These are phyloP conservation scores for Plutella xylostella DNA, from an alignment of 2,888 invertebrate species.

Conservation along the genomic window DNA sequence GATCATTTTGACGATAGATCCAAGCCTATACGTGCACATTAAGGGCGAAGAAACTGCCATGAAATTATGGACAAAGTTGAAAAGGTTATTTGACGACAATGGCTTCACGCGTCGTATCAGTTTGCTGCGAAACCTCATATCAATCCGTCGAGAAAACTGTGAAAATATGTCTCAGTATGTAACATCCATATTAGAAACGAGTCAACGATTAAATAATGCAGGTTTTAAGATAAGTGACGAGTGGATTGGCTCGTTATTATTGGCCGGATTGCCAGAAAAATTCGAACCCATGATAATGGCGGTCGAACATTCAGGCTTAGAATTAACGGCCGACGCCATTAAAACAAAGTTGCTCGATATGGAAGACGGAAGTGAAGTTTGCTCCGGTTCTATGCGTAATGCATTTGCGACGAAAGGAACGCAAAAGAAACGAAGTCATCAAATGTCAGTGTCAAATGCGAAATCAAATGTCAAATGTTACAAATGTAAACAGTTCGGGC, in stretches of 20 bases:
- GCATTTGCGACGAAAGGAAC: neutral
- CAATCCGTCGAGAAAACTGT: neutral
- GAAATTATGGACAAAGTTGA: too few species aligned
- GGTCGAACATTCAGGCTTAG: neutral
- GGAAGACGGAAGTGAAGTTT: neutral
- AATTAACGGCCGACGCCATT: neutral
- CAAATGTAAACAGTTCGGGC: constrained; percentile 5
- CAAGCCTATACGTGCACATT: too few species aligned
- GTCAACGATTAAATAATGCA: neutral
- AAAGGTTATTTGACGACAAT: too few species aligned
- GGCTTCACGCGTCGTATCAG: too few species aligned
- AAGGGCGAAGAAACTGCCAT: too few species aligned
- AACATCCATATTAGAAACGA: neutral
- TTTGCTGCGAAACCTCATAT: constrained; percentile 1
- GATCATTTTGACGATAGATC: too few species aligned
- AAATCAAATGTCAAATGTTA: constrained; percentile 11
- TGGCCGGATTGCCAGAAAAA: constrained; percentile 1
- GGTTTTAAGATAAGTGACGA: constrained; percentile 5
- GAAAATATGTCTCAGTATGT: neutral
- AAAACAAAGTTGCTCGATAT: neutral
- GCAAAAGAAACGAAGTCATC: neutral
- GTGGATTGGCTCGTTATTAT: constrained; percentile 3
- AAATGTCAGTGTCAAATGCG: neutral
- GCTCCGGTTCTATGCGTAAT: neutral
- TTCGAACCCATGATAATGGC: neutral